phyloP scores from a whole-genome alignment of 2,113 vertebrate species.

The Protobothrops mucrosquamatus region DNA sequence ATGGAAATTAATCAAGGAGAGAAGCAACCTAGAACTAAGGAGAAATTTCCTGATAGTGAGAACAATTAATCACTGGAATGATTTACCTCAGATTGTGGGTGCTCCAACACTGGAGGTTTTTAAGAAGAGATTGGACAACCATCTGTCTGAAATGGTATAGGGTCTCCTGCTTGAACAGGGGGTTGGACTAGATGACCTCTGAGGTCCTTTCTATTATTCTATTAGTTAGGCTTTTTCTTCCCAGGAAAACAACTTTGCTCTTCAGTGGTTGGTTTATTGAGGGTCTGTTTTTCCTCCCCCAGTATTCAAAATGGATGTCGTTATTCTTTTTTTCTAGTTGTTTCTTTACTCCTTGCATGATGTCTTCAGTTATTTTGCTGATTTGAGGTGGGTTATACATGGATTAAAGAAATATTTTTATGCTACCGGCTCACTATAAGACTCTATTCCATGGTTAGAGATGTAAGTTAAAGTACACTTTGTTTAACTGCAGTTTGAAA shows the following conservation, averaged over 20 bases:
- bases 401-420: neutral
- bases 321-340: neutral
- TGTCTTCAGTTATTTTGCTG: neutral
- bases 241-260: neutral
- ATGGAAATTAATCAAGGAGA: neutral
- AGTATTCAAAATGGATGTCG: neutral
- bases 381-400: neutral
- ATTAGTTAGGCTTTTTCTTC: neutral
- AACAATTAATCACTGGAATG: neutral
- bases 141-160: neutral
- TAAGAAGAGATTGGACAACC: neutral
- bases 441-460: neutral
- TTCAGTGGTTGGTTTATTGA: neutral
- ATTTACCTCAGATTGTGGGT: neutral
- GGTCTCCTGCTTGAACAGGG: neutral
- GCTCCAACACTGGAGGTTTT: neutral
- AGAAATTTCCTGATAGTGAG: neutral
- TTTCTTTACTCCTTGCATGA: neutral
- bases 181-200: neutral
- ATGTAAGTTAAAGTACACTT: neutral
- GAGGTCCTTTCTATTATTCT: neutral
- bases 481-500: neutral
- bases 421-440: neutral
- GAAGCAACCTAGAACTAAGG: neutral
- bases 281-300: neutral